Evolutionary conservation across 2,797 vertebrate genomes (phyloP), one percentile per base, ranked within the genome.

Genomic region (Antrozous pallidus): DNA sequence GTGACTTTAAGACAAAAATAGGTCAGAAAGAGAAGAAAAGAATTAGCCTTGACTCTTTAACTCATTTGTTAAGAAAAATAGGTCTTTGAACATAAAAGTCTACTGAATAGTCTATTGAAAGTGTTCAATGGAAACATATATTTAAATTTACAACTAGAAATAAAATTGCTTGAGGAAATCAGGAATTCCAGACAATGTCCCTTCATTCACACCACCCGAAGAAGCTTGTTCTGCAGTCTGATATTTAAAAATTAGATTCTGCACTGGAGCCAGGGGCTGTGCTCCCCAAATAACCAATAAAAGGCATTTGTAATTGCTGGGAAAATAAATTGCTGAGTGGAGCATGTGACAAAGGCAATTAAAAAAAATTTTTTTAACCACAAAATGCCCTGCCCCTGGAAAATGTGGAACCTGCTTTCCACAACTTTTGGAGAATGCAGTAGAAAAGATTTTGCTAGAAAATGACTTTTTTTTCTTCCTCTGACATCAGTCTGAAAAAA

Each of bases 261-360:
- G 56, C 51, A 49, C 93, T 82, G 20, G 38, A 93, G 71, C 89
- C 89, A 96, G 36, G 24, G 71, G 70, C 86, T 93, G 14, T 86
- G 33, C 65, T 90, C 49, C 69, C 94, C 88, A 95, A 97, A 91
- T 58, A 96, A 92, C 91, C 82, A 96, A 89, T 94, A 70, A 95
- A 96, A 97, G 40, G 38, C 71, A 92, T 88, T 92, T 93, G 88
- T 95, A 95, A 51, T 91, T 97, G 85, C 97, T 96, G 94, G 93
- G 93, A 97, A 98, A 97, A 97, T 80, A 96, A 97, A 94, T 97
- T 96, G 93, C 94, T 78, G 49, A 95, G 84, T 49, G 36, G 77
- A 42, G 56, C 92, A 94, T 86, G 79, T 75, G 89, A 98, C 79
- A 97, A 97, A 96, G 65, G 84, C 95, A 97, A 97, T 97, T 97